Evolutionary conservation across 2,888 invertebrate genomes (phyloP), one percentile per base, ranked within the genome.

Genomic region (Orgyia antiqua): DNA sequence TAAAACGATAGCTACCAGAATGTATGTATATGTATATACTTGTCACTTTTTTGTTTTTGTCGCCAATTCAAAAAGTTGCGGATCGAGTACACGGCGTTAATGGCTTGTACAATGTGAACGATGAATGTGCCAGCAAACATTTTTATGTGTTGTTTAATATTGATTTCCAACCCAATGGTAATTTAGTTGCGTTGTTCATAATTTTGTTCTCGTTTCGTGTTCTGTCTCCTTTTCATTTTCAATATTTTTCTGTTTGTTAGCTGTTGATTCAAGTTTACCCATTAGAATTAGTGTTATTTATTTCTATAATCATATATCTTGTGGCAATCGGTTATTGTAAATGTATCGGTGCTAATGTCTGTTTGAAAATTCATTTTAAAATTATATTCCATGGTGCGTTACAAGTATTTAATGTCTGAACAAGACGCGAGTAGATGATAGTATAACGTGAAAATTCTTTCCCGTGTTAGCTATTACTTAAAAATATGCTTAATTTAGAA

Each of bases 11-110:
- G 15, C 51, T 45, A 42, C 51, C 55, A 43, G 39, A 40, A 38
- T 33, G 35, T 39, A 50, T 37, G 58, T 51, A 48, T 54, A 34
- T 36, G 47, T 44, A 43, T 45, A 47, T 46, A 56, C 39, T 47
- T 54, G 58, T 53, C 45, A 6, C 15, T 36, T 39, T 44, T 53
- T 50, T 45, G 42, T 48, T 57, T 53, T 55, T 54, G 58, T 53
- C 45, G 42, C 34, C 45, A 41, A 52, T 56, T 56, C 33, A 43
- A 51, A 48, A 52, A 45, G 42, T 55, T 52, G 42, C 53, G 38
- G 39, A 36, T 42, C 36, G 42, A 45, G 53, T 52, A 53, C 56
- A 56, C 56, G 48, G 34, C 45, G 39, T 38, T 42, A 45, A 56
- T 49, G 56, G 56, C 50, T 41, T 45, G 42, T 51, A 39, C 39